Conservation (phyloP, 2,888 invertebrate species). For the Melanargia galathea region DNA sequence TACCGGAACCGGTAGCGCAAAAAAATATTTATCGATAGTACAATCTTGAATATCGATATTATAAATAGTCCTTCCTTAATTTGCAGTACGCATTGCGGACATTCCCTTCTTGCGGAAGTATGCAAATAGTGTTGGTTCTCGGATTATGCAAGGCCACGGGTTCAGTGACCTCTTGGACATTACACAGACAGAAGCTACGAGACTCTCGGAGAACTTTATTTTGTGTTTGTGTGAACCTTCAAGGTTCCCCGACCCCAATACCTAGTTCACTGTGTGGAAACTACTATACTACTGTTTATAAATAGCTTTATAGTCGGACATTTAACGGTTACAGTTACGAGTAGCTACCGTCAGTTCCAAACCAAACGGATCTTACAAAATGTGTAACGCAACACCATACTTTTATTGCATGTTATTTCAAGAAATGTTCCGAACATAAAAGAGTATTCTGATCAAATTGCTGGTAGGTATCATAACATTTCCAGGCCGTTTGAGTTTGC, state of each 20-base stretch:
- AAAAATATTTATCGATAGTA: not conserved
- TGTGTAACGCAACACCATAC: constrained; percentile 21
- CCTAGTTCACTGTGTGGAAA: not conserved
- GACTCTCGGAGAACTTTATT: not conserved
- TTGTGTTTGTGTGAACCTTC: not conserved
- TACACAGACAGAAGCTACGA: not conserved
- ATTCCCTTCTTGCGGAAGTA: constrained; percentile 32
- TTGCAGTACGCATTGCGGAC: constrained; percentile 37
- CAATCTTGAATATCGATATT: not conserved
- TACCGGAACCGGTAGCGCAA: too few species aligned
- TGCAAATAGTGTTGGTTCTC: constrained; percentile 23
- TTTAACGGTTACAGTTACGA: not conserved
- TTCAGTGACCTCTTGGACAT: constrained; percentile 2
- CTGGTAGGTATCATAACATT: constrained; percentile 24
- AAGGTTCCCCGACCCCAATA: not conserved
- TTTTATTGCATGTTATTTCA: constrained; percentile 17
- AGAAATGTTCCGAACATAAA: constrained; percentile 27
- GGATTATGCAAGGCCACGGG: constrained; percentile 9
- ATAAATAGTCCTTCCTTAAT: not conserved
- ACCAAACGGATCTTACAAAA: not conserved
- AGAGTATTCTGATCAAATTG: constrained; percentile 29
- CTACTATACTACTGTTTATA: not conserved
- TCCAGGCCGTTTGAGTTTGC: constrained; percentile 20
- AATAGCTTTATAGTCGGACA: not conserved
- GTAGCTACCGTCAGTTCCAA: not conserved